These are phyloP conservation scores for Agrochola lychnidis DNA, from an alignment of 2,888 invertebrate species.

Conservation along the genomic window DNA sequence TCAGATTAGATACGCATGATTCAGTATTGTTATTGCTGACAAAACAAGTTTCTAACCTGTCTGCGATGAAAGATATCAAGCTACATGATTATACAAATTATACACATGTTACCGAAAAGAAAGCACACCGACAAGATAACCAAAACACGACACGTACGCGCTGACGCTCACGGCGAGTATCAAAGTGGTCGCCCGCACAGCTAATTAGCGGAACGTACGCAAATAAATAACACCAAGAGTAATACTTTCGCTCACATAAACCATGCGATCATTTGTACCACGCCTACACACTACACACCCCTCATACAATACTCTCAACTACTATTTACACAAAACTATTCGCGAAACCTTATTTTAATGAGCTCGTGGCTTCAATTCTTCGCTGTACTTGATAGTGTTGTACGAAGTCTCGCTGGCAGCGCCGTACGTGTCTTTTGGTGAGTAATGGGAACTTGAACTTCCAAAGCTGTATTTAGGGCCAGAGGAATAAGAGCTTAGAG, in stretches of 20 bases:
- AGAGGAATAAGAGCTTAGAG: slow-evolving; percentile 79
- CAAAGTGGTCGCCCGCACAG: slow-evolving; percentile 69
- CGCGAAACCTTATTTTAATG: slow-evolving; percentile 72
- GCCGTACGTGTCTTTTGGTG: slow-evolving; percentile 82
- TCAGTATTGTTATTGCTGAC: slow-evolving; percentile 45
- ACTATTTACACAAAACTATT: slow-evolving; percentile 77
- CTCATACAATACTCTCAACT: slow-evolving; percentile 66
- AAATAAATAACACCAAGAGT: slow-evolving; percentile 77
- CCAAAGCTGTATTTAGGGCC: slow-evolving; percentile 83
- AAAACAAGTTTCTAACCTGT: slow-evolving; percentile 67
- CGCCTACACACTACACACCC: slow-evolving; percentile 63
- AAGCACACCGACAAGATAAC: slow-evolving; percentile 75
- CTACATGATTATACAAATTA: slow-evolving; percentile 77
- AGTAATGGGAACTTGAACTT: slow-evolving; percentile 78
- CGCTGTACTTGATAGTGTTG: slow-evolving; percentile 89
- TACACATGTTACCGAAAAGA: slow-evolving; percentile 78
- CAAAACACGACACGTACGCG: slow-evolving; percentile 70
- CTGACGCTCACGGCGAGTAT: slow-evolving; percentile 66
- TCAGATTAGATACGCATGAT: slow-evolving; percentile 48
- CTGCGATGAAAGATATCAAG: slow-evolving; percentile 67
- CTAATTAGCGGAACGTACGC: slow-evolving; percentile 81
- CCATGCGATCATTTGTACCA: slow-evolving; percentile 67
- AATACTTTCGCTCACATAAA: slow-evolving; percentile 70
- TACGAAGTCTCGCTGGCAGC: slow-evolving; percentile 85
- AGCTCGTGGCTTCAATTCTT: slow-evolving; percentile 83